These are phyloP conservation scores for Whitmania pigra DNA, from an alignment of 1,140 invertebrate species.

Conservation along the genomic window DNA sequence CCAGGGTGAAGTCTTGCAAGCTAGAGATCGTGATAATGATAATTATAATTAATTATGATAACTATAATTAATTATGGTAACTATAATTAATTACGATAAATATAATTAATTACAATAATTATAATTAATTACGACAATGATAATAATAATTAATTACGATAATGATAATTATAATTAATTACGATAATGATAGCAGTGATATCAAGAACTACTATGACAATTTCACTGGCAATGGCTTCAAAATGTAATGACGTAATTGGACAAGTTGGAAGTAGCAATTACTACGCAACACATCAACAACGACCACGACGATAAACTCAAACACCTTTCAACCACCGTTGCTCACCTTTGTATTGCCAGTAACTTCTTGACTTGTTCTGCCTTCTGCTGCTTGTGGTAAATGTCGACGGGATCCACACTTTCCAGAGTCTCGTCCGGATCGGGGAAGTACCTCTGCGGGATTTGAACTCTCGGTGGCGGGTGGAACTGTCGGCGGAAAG, in stretches of 20 bases:
- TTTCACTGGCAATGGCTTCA: no score
- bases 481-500: background rate
- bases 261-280: background rate
- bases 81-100: no score
- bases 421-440: background rate
- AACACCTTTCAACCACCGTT: background rate
- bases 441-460: conserved; percentile 2
- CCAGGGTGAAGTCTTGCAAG: conserved; percentile 2
- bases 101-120: no score
- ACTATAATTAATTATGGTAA: no score
- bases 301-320: background rate
- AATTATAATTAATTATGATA: no score
- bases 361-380: conserved; percentile 3
- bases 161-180: no score
- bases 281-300: conserved; percentile 3
- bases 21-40: background rate
- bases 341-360: background rate
- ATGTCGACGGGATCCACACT: background rate
- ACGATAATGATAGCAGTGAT: no score
- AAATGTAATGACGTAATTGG: no score
- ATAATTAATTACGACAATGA: no score
- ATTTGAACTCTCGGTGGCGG: background rate
- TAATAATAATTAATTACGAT: no score
- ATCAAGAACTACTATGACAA: no score
- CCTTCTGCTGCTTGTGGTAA: conserved; percentile 8